A percentile compares a stretch with the other conserved stretches of the same genome.
Evolutionary conservation across 2,888 invertebrate species (phyloP).

Genomic region (Dioctria rufipes): DNA sequence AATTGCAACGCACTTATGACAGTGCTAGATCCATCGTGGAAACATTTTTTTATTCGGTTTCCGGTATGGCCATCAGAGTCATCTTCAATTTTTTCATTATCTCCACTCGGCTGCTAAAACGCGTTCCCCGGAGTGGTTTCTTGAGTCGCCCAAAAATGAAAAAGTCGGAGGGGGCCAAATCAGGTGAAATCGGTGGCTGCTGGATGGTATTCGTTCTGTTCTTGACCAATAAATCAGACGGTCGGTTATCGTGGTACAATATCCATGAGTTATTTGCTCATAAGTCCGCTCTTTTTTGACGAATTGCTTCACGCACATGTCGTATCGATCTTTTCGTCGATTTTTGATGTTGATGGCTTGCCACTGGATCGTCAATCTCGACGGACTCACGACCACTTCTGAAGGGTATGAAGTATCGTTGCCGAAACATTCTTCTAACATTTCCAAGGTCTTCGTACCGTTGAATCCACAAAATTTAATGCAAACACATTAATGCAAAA

Average conservation of each 20-base stretch:
- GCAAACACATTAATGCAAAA: neutral
- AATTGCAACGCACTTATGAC: too few relatives aligned
- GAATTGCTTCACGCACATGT: too few relatives aligned
- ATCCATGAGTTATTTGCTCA: too few relatives aligned
- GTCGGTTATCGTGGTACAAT: too few relatives aligned
- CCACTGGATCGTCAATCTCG: constrained; percentile 55
- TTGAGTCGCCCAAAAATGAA: neutral
- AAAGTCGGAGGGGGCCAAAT: constrained; percentile 36
- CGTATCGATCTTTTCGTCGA: constrained; percentile 37
- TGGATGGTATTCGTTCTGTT: constrained; percentile 35
- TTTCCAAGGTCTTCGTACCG: constrained; percentile 33
- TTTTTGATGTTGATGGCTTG: constrained; percentile 56
- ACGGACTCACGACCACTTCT: constrained; percentile 40
- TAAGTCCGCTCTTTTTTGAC: too few relatives aligned
- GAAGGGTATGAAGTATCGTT: constrained; percentile 29
- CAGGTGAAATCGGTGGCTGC: constrained; percentile 39
- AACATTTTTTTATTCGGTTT: too few relatives aligned
- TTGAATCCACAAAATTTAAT: constrained; percentile 13
- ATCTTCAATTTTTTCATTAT: constrained; percentile 3
- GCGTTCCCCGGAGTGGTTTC: too few relatives aligned
- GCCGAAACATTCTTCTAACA: constrained; percentile 21
- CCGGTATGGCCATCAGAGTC: neutral
- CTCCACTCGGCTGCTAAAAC: neutral
- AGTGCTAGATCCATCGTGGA: too few relatives aligned
- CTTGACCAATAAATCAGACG: neutral